phyloP scores from a whole-genome alignment of 2,888 invertebrate genomes.

The Plemyria rubiginata region DNA sequence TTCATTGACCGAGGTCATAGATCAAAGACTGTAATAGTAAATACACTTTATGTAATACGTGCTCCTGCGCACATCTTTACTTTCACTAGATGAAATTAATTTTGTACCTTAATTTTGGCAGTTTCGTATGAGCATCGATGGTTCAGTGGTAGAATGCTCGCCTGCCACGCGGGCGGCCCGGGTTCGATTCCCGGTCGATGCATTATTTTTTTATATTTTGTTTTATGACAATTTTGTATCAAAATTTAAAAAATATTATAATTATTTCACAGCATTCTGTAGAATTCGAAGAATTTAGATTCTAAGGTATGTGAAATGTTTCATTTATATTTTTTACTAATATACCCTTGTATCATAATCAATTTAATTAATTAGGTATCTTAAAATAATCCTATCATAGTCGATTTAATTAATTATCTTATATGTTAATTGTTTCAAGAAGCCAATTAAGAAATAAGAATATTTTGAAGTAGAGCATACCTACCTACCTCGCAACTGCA shows the following conservation, averaged over 20 bases:
- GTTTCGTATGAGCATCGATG: constrained; percentile 68
- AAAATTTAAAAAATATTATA: no score
- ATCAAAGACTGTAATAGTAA: constrained; percentile 2
- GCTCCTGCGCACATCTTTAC: constrained; percentile 19
- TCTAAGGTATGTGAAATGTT: no score
- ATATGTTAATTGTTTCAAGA: neutral
- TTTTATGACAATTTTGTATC: neutral
- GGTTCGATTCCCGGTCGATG: constrained; percentile 86
- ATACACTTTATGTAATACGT: constrained; percentile 2
- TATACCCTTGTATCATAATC: no score
- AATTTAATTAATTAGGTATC: no score
- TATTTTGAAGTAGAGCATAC: neutral
- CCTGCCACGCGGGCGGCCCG: constrained; percentile 86
- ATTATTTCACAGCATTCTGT: no score
- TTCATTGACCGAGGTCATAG: constrained; percentile 11
- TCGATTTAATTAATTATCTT: no score
- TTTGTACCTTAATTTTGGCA: neutral
- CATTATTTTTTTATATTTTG: constrained; percentile 45
- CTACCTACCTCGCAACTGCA: no score
- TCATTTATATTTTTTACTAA: no score
- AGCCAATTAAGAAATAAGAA: neutral
- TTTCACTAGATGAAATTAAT: constrained; percentile 5
- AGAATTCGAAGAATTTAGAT: no score
- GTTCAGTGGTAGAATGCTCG: constrained; percentile 84
- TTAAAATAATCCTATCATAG: no score